phyloP scores from a whole-genome alignment of 2,797 vertebrate genomes.

The Sylvilagus floridanus region DNA sequence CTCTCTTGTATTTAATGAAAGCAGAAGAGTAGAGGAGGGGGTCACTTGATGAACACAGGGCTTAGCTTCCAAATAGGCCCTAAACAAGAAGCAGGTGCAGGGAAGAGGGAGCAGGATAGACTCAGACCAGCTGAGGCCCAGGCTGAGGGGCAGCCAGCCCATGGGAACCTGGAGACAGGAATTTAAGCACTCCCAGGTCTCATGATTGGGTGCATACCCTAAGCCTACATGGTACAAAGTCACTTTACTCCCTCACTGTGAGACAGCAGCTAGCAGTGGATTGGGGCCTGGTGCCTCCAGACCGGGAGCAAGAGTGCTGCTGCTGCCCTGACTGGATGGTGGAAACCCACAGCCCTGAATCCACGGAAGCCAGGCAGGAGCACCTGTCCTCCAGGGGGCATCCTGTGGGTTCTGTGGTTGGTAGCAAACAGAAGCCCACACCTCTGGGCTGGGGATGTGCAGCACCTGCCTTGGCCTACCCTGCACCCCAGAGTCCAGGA shows the following conservation, averaged over 20 bases:
- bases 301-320: background rate
- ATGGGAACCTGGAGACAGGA: background rate
- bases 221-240: background rate
- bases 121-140: background rate
- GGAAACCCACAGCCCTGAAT: background rate
- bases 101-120: background rate
- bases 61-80: slow-evolving; percentile 64
- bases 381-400: background rate
- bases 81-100: slow-evolving; percentile 68
- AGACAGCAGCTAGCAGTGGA: background rate
- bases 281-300: background rate
- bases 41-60: slow-evolving; percentile 61
- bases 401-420: background rate
- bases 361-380: background rate
- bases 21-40: slow-evolving; percentile 54
- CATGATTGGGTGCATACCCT: background rate
- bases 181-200: background rate
- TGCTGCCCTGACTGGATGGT: background rate
- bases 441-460: background rate
- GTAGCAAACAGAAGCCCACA: background rate
- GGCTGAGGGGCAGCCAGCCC: background rate
- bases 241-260: background rate
- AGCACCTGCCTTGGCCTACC: background rate
- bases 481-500: background rate
- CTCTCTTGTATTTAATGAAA: slow-evolving; percentile 79